These are phyloP conservation scores for Alaudala cheleensis DNA, from an alignment of 2,113 vertebrate genomes.

Conservation along the genomic window DNA sequence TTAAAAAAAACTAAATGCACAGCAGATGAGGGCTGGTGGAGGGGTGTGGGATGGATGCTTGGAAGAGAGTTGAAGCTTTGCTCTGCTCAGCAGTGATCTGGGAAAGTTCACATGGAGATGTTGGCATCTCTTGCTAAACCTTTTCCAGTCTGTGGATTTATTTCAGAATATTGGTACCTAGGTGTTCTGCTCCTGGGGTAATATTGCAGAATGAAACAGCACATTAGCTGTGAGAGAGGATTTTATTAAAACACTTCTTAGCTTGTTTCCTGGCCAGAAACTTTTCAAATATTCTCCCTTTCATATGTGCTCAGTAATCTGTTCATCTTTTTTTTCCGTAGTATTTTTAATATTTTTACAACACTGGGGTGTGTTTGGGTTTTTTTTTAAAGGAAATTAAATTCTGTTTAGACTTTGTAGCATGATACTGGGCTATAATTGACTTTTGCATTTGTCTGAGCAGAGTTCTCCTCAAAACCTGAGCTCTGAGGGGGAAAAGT, in stretches of 20 bases:
- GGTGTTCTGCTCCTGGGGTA: not conserved
- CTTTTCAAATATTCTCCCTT: conserved; percentile 28
- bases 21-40: not conserved
- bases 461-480: conserved; percentile 54
- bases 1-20: too few species aligned
- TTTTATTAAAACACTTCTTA: conserved; percentile 34
- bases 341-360: conserved; percentile 58
- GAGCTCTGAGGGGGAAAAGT: conserved; percentile 50
- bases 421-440: conserved; percentile 58
- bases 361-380: not conserved
- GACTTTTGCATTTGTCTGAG: conserved; percentile 50
- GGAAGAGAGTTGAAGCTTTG: not conserved
- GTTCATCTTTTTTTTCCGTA: conserved; percentile 20
- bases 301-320: conserved; percentile 53
- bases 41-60: not conserved
- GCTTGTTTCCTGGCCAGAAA: conserved; percentile 2
- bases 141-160: not conserved
- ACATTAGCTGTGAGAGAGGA: not conserved
- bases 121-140: not conserved
- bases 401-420: conserved; percentile 33
- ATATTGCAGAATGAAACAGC: conserved; percentile 35
- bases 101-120: not conserved
- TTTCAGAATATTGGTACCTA: not conserved
- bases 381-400: conserved; percentile 73
- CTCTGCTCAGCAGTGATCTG: not conserved